phyloP scores from a whole-genome alignment of 2,888 invertebrate genomes.

The Folsomia candida region DNA sequence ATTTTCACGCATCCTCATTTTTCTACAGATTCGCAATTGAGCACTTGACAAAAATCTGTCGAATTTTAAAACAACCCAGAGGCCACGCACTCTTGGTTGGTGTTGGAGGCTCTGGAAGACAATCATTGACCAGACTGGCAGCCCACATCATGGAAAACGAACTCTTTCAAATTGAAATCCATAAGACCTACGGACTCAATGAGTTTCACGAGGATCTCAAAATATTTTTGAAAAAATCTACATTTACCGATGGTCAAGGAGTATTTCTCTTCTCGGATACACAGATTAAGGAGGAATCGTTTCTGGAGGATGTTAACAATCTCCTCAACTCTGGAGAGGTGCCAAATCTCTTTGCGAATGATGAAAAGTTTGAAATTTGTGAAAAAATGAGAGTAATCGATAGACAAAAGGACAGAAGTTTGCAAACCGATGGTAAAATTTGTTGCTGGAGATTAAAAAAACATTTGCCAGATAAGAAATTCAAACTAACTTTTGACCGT shows the following conservation, averaged over 20 bases:
- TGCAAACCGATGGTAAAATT: slow-evolving; percentile 83
- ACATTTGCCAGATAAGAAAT: too few species aligned
- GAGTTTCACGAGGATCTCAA: slow-evolving; percentile 85
- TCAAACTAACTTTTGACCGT: too few species aligned
- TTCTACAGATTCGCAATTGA: slow-evolving; percentile 65
- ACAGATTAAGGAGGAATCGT: slow-evolving; percentile 65
- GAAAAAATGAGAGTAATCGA: slow-evolving; percentile 89
- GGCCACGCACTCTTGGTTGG: slow-evolving; percentile 77
- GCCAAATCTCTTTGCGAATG: slow-evolving; percentile 76
- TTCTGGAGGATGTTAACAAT: slow-evolving; percentile 86
- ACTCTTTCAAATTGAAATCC: slow-evolving; percentile 75
- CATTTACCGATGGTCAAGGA: slow-evolving; percentile 58
- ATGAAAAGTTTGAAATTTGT: slow-evolving; percentile 85
- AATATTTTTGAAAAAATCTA: slow-evolving; percentile 72
- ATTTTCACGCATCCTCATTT: background rate
- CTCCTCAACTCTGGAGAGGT: slow-evolving; percentile 85
- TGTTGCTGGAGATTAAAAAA: too few species aligned
- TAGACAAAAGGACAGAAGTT: slow-evolving; percentile 76
- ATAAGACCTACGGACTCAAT: slow-evolving; percentile 80
- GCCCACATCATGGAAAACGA: slow-evolving; percentile 72
- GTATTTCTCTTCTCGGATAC: slow-evolving; percentile 70
- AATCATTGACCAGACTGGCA: slow-evolving; percentile 73
- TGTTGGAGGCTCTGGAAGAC: slow-evolving; percentile 86
- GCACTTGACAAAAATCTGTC: slow-evolving; percentile 82
- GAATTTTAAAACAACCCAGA: slow-evolving; percentile 75